Conservation (phyloP, 2,797 vertebrate genomes). For the Artibeus jamaicensis region DNA sequence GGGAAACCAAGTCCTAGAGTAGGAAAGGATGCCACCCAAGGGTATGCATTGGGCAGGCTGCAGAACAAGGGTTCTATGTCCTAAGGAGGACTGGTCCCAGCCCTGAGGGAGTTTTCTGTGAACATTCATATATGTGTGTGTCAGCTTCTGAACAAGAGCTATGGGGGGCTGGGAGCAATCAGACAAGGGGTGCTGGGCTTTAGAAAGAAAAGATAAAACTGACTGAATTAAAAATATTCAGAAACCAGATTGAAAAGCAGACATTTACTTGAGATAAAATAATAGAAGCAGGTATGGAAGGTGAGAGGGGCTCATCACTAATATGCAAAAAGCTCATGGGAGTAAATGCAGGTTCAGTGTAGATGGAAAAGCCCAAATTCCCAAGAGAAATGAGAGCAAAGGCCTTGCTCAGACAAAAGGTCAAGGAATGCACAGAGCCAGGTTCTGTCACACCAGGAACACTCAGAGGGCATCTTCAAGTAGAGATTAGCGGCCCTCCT, state of each 20-base stretch:
- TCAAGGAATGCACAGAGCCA: not conserved
- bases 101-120: not conserved
- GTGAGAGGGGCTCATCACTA: not conserved
- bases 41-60: fast-evolving
- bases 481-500: not conserved
- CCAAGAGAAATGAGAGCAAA: not conserved
- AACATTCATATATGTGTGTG: fast-evolving
- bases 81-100: not conserved
- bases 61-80: not conserved
- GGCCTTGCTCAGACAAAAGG: not conserved
- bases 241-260: not conserved
- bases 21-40: not conserved
- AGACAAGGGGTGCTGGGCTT: not conserved
- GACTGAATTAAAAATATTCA: not conserved
- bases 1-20: not conserved
- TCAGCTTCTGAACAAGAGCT: not conserved
- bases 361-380: not conserved
- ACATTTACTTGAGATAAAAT: not conserved
- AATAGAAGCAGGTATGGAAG: not conserved
- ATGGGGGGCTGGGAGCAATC: no score
- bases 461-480: not conserved
- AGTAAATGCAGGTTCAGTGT: not conserved
- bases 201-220: not conserved
- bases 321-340: not conserved
- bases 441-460: not conserved